These are phyloP conservation scores for Lycia hirtaria DNA, from an alignment of 2,888 invertebrate genomes.

Conservation along the genomic window DNA sequence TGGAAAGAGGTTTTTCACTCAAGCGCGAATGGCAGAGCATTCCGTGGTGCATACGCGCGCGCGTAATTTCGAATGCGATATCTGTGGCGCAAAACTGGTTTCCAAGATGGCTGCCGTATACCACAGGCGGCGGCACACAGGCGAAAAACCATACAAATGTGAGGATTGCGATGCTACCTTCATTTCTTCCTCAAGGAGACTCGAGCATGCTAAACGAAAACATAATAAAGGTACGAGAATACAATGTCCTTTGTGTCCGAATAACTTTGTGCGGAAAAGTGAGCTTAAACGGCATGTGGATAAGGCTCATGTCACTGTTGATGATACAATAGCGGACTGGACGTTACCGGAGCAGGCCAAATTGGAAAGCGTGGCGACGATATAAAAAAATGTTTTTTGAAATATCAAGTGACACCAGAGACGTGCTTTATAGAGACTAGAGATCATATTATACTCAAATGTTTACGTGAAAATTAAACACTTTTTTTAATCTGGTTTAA, in stretches of 20 bases:
- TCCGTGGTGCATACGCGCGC: slow-evolving; percentile 81
- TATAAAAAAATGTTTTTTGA: background rate
- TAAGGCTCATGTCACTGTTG: slow-evolving; percentile 54
- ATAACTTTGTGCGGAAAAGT: slow-evolving; percentile 62
- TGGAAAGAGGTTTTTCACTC: slow-evolving; percentile 79
- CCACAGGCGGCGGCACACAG: slow-evolving; percentile 76
- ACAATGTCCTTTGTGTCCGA: slow-evolving; percentile 61
- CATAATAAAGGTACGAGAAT: slow-evolving; percentile 67
- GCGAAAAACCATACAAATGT: slow-evolving; percentile 76
- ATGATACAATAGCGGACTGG: background rate
- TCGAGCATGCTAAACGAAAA: slow-evolving; percentile 72
- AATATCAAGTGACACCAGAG: too few relatives aligned
- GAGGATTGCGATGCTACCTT: slow-evolving; percentile 73
- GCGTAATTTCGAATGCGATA: slow-evolving; percentile 81
- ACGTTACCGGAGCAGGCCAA: background rate
- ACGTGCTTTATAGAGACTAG: too few relatives aligned
- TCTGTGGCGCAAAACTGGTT: slow-evolving; percentile 78
- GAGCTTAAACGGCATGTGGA: slow-evolving; percentile 68
- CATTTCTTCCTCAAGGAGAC: slow-evolving; percentile 72
- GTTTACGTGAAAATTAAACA: too few relatives aligned
- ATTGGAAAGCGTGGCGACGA: background rate
- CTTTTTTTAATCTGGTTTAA: too few relatives aligned
- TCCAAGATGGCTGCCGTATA: slow-evolving; percentile 78
- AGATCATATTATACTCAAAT: too few relatives aligned
- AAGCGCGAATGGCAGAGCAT: slow-evolving; percentile 80